Base-by-base conservation (phyloP, 2,888 invertebrate species). In the Eubasilissa splendida region DNA sequence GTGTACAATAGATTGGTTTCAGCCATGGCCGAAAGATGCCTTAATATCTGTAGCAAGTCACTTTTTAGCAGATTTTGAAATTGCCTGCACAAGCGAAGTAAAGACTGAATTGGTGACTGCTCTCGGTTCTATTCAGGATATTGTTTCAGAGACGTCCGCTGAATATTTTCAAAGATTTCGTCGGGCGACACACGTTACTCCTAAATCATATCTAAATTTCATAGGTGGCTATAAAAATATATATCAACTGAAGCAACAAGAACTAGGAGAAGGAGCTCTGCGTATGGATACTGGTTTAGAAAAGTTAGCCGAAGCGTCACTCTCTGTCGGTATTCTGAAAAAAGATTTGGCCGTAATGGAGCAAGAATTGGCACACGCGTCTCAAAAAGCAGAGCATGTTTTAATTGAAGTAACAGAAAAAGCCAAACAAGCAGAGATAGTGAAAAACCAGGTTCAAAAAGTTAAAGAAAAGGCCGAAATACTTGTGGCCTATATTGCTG, bases 1-100 rank as follows among this genome's bases (percentile, higher is more conserved):
- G 10, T 99, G 99, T 87, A 99, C 98, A 0, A 96, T 99, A 84
- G 97, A 99, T 88, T 99, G 99, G 99, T 98, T 98, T 86, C 98
- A 98, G 87, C 97, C 98, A 4, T 99, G 99, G 99, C 99, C 99
- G 0, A 96, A 95, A 87, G 97, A 98, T 87, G 99, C 99, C 33
- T 90, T 99, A 54, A 94, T 98, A 76, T 93, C 96, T 50, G 99
- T 99, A 12, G 97, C 98, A 7, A 93, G 95, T 86, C 98, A 99
- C 89, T 98, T 98, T 88, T 91, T 99, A 63, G 91, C 93, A 22
- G 96, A 96, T 85, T 98, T 97, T 87, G 93, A 95, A 88, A 97
- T 98, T 73, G 96, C 95, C 86, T 98, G 98, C 87, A 95, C 95
- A 2, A 89, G 89, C 80, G 93, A 94, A 85, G 95, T 97, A 0